Percentiles rank a stretch among this genome's conserved stretches.
Evolutionary conservation across 2,113 vertebrate genomes (phyloP).

Genomic region (Oplegnathus fasciatus): DNA sequence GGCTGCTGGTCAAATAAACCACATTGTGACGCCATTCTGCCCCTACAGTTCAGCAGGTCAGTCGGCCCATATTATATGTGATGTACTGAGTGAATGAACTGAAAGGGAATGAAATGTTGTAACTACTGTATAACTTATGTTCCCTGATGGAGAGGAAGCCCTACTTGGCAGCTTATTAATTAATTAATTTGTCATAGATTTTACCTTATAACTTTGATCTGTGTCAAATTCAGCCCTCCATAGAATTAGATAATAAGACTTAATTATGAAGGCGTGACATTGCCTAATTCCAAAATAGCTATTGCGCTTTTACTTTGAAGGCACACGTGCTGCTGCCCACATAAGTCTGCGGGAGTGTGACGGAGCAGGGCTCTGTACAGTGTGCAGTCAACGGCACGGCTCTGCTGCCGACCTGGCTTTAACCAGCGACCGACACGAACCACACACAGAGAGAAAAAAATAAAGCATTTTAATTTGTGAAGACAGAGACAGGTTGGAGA

Average conservation of each 20-base stretch:
- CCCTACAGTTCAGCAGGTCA: too few relatives aligned
- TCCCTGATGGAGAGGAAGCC: too few relatives aligned
- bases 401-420: background rate
- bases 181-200: background rate
- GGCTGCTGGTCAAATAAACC: too few relatives aligned
- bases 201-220: background rate
- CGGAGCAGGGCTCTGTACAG: background rate
- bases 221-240: background rate
- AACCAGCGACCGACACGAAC: background rate
- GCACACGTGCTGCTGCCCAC: background rate
- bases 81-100: too few relatives aligned
- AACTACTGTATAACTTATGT: too few relatives aligned
- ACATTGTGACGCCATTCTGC: too few relatives aligned
- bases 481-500: background rate
- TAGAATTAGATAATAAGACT: background rate
- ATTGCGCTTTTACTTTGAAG: slow-evolving; percentile 58
- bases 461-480: background rate
- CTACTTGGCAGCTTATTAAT: too few relatives aligned
- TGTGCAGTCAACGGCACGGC: background rate
- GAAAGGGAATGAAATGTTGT: too few relatives aligned
- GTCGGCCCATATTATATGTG: too few relatives aligned
- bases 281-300: background rate
- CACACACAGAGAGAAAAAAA: background rate
- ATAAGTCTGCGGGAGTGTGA: background rate
- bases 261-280: background rate